Evolutionary conservation across 37 sponge, comb jelly and placozoan genomes (phyloP), one percentile per base, ranked within the genome.

Genomic region (Diacarnus erythraeanus): DNA sequence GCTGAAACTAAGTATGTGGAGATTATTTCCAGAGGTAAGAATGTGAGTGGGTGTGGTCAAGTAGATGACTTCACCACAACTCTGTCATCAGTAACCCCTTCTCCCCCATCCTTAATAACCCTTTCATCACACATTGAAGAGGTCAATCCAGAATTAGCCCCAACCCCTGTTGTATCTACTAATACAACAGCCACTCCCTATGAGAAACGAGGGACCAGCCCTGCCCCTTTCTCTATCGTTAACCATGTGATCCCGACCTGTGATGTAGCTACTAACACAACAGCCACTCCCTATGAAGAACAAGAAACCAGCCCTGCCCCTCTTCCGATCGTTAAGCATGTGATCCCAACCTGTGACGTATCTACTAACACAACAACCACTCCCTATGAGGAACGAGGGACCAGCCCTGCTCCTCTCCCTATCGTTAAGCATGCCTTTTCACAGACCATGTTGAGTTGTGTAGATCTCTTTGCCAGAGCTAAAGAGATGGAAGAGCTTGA

Each of bases 401-500:
- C 69, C 34, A 36, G 38, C 35, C 25, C 69, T 31, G 38, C 39
- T 39, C 64, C 56, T 64, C 75, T 6, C 34, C 67, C 66, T 2
- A 20, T 42, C 1, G 12, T 47, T 4, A 59, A 37, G 33, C 72
- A 81, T 12, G 61, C 71, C 12, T 40, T 42, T 6, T 83, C 73
- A 31, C 76, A 83, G 57, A 83, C 76, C 26, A 57, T 21, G 21
- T 34, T 83, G 59, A 76, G 38, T 26, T 59, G 67, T 29, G 22
- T n/a, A 27, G 84, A 84, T 15, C 43, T 84, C 8, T 25, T 77
- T 43, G 22, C 69, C 60, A 34, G 77, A 26, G 71, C 61, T 0
- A 75, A 77, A 58, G 76, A 75, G 44, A 64, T 44, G 41, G 84
- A 84, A n/a, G 42, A 70, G 34, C 38, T 84, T 10, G 42, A 70